Conservation (phyloP, 2,888 invertebrate species). For the Corythucha ciliata region DNA sequence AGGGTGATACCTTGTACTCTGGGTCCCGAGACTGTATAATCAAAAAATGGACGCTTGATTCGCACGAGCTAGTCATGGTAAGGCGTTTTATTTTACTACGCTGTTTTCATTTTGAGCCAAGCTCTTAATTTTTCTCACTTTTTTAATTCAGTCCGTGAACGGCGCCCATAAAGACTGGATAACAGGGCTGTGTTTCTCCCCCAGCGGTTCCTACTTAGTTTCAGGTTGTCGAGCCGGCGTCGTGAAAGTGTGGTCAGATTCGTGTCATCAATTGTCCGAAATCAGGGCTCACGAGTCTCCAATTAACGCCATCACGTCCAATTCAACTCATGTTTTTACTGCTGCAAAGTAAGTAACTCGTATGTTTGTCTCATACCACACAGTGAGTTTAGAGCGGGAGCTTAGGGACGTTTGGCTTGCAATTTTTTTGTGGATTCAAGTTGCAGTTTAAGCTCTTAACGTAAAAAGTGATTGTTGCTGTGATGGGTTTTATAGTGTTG, state of each 20-base stretch:
- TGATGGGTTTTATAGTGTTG: too few species aligned
- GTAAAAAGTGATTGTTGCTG: too few species aligned
- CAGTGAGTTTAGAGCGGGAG: too few species aligned
- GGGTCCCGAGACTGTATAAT: slow-evolving; percentile 78
- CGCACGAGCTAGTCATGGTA: slow-evolving; percentile 51
- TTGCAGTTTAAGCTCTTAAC: too few species aligned
- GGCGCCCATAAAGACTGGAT: slow-evolving; percentile 85
- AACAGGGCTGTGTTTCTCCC: slow-evolving; percentile 54
- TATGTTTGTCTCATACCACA: too few species aligned
- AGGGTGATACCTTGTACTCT: slow-evolving; percentile 61
- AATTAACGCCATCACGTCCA: slow-evolving; percentile 59
- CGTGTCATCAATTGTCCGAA: slow-evolving; percentile 55
- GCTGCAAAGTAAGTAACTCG: slow-evolving; percentile 60
- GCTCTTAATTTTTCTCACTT: not conserved
- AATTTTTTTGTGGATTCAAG: not conserved
- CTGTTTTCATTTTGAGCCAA: not conserved
- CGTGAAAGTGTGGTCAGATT: slow-evolving; percentile 67
- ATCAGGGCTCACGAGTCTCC: slow-evolving; percentile 57
- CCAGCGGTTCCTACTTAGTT: slow-evolving; percentile 50
- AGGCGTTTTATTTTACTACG: slow-evolving; percentile 32
- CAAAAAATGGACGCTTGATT: slow-evolving; percentile 68
- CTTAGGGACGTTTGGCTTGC: not conserved
- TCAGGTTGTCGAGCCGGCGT: slow-evolving; percentile 69
- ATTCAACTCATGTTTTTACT: slow-evolving; percentile 60
- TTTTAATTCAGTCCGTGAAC: slow-evolving; percentile 51